Base-by-base conservation (phyloP, 2,797 vertebrate species). In the Microctenopoma lineatum region DNA sequence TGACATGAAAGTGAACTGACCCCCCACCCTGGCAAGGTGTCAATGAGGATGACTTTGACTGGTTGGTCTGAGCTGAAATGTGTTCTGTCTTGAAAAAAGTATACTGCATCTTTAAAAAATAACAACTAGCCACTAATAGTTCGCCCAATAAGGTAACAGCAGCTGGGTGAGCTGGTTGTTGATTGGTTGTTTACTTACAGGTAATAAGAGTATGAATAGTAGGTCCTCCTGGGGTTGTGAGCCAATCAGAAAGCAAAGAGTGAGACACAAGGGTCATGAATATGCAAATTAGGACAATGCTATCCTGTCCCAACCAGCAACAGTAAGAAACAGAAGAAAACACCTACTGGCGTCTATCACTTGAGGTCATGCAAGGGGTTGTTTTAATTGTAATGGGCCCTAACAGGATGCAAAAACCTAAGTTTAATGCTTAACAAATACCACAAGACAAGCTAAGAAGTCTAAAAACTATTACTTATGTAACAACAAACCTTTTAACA, bases 141-240 rank as follows among this genome's bases (percentile, higher is more conserved):
- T 89, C 14, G 66, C 88, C 92, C 89, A 90, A 65, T 91, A 88
- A 87, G 87, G 53, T 86, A 90, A 76, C 84, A 91, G 86, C 88
- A 90, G 89, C 89, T 78, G 73, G 84, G 87, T 91, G 71, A 85
- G 88, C 92, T 92, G 90, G 79, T 85, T 80, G 85, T 90, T 90
- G 81, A 81, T 90, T 91, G 77, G 76, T 92, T 87, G 90, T 97
- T 96, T 99, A 99, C 98, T 99, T 99, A 99, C 97, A 99, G 98
- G 96, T 99, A 99, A 98, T 99, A 99, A 96, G 98, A 99, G 96
- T 99, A 99, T 96, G 98, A 99, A 98, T 99, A 99, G 97, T 98
- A 98, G 97, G 96, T 99, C 98, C 98, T 99, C 95, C 98, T 99
- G 97, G 97, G 90, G 91, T 90, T 91, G 92, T 96, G 89, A 97